Evolutionary conservation across 2,113 vertebrate genomes (phyloP), one percentile per base, ranked within the genome.

Genomic region (Gila orcuttii): DNA sequence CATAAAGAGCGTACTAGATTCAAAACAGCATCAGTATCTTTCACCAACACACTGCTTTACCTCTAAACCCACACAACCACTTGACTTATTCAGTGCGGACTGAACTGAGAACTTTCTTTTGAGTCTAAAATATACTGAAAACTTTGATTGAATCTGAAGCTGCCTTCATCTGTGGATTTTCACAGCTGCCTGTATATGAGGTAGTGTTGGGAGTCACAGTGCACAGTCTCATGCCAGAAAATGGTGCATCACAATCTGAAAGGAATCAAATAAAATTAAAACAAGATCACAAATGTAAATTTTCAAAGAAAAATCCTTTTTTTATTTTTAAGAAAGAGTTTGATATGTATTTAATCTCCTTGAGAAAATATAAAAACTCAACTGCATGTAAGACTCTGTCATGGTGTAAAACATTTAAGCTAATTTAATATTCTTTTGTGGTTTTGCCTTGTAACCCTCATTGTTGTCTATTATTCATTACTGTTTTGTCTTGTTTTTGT

Each of bases 131-230:
- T 73, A 21, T 71, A 23, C 68, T 71, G 21, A 2, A 4, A 6
- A 71, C 33, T 23, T 42, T 71, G 68, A 71, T 71, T 71, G 68
- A 71, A 71, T 73, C 69, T n/a, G 69, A 42, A 73, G 69, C 69
- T 45, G 9, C n/a, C 10, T 73, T 71, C 68, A 71, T 71, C 21
- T 42, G 69, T 73, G 36, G 68, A 42, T 71, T 71, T 33, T 33
- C 64, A 9, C 64, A 33, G 31, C 15, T 33, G 64, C 31, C 15
- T 68, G 64, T 36, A 31, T 33, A 17, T 31, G 36, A 42, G 36
- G 4, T 12, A 19, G 31, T 21, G 36, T n/a, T 45, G 23, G 9
- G n/a, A 36, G 69, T 45, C 69, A 45, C 69, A 5, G 33, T 36
- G 28, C 31, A 68, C 28, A 21, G 64, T 28, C n/a, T n/a, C n/a